Conservation (phyloP, 1,140 invertebrate species). For the Caenorhabditis latens region DNA sequence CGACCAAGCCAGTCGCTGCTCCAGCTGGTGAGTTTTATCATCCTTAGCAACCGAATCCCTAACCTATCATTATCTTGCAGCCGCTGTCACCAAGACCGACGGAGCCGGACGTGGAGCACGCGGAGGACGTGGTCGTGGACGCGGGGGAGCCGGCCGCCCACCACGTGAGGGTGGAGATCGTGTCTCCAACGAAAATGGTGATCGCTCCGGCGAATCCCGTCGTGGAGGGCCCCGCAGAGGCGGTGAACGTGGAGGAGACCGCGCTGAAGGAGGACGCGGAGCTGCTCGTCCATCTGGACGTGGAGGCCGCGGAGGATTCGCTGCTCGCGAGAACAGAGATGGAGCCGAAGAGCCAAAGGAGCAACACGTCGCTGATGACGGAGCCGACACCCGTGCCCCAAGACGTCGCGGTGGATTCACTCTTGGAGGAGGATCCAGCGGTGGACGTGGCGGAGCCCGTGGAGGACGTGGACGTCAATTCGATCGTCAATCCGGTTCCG, state of each 20-base stretch:
- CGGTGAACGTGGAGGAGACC: slow-evolving; percentile 46
- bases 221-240: slow-evolving; percentile 55
- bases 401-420: slow-evolving; percentile 58
- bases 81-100: slow-evolving; percentile 43
- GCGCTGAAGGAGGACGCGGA: slow-evolving; percentile 33
- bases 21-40: slow-evolving; percentile 27
- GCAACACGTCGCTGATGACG: slow-evolving; percentile 44
- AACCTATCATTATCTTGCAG: background rate
- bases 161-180: slow-evolving; percentile 59
- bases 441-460: slow-evolving; percentile 64
- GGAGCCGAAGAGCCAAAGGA: background rate
- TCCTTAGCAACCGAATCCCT: background rate
- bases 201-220: slow-evolving; percentile 51
- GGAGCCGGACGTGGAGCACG: slow-evolving; percentile 59
- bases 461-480: slow-evolving; percentile 65
- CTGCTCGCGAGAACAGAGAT: slow-evolving; percentile 30
- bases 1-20: slow-evolving; percentile 64
- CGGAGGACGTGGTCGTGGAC: slow-evolving; percentile 63
- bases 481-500: slow-evolving; percentile 67
- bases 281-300: slow-evolving; percentile 51
- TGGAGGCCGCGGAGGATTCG: slow-evolving; percentile 54
- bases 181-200: slow-evolving; percentile 47
- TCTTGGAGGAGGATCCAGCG: slow-evolving; percentile 55
- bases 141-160: slow-evolving; percentile 59
- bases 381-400: slow-evolving; percentile 46